These are phyloP conservation scores for Mesitornis unicolor DNA, from an alignment of 2,113 vertebrate species.

Conservation along the genomic window DNA sequence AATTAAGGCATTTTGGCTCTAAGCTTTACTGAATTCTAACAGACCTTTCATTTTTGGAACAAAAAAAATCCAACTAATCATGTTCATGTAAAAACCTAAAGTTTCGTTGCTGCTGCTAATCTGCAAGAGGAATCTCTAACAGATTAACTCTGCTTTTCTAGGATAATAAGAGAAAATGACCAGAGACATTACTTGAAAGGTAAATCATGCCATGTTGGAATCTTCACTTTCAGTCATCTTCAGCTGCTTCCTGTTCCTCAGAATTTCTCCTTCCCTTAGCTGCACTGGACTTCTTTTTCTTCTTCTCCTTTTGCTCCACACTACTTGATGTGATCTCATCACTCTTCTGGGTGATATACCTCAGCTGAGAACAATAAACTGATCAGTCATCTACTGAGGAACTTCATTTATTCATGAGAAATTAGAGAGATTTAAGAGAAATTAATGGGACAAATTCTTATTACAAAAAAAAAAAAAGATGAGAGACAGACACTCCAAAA, in stretches of 20 bases:
- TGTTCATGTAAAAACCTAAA: not conserved
- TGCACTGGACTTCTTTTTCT: slow-evolving; percentile 43
- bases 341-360: slow-evolving; percentile 62
- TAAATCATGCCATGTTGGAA: slow-evolving; percentile 18
- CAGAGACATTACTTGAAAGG: not conserved
- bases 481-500: not conserved
- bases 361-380: slow-evolving; percentile 40
- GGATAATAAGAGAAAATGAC: not conserved
- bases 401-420: not conserved
- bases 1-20: not conserved
- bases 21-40: not conserved
- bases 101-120: not conserved
- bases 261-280: slow-evolving; percentile 13
- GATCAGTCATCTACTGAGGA: not conserved
- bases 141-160: not conserved
- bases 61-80: not conserved
- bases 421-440: not conserved
- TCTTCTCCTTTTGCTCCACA: slow-evolving; percentile 67
- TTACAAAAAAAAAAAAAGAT: too few relatives aligned
- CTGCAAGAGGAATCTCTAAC: not conserved
- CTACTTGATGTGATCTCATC: slow-evolving; percentile 56
- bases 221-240: slow-evolving; percentile 58
- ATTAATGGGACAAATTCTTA: not conserved
- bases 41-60: not conserved
- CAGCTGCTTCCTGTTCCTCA: not conserved